Base-by-base conservation (phyloP, 2,113 vertebrate genomes). In the Acanthisitta chloris region DNA sequence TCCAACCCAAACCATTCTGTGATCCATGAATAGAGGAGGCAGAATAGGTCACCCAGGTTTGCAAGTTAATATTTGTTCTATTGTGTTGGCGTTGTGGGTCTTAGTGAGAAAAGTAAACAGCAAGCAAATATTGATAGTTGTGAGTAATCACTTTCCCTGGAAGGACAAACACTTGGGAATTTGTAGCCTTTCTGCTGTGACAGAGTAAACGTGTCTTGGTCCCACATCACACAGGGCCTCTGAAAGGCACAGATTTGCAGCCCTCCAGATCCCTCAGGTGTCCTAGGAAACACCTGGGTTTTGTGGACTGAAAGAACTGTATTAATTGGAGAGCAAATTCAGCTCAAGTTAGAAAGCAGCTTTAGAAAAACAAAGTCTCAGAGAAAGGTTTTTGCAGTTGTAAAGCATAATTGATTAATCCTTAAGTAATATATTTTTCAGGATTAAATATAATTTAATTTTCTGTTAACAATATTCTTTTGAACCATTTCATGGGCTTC, bases 331-430 rank as follows among this genome's bases (percentile, higher is more conserved):
- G 45, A 69, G 51, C 23, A 42, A 72, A 67, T 62, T 33, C 14
- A 45, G 31, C 74, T 46, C 51, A 34, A 64, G 26, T 74, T 84
- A 46, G 59, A 83, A 81, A 90, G 51, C 13, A 33, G 17, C 71
- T 79, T 67, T 48, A 8, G 52, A 72, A 81, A 48, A 66, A 61
- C 31, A 29, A 46, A 70, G 40, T 52, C 69, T 89, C 34, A n/a
- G 15, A 28, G 86, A 42, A 69, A 70, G 69, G 58, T 96, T 70
- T 66, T 51, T 84, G 66, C 77, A 42, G 2, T 81, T 58, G 59
- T 54, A 81, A 89, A 71, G 34, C 59, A 9, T 81, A 86, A 88
- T 73, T 86, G 77, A 83, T 88, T 69, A 83, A 94, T 87, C 65
- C 73, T 72, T 45, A 25, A 73, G 33, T 88, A 69, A 57, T 52